Percentiles rank a stretch among this genome's conserved stretches.
phyloP scores from a whole-genome alignment of 2,113 vertebrate species.

The Eclectus roratus region DNA sequence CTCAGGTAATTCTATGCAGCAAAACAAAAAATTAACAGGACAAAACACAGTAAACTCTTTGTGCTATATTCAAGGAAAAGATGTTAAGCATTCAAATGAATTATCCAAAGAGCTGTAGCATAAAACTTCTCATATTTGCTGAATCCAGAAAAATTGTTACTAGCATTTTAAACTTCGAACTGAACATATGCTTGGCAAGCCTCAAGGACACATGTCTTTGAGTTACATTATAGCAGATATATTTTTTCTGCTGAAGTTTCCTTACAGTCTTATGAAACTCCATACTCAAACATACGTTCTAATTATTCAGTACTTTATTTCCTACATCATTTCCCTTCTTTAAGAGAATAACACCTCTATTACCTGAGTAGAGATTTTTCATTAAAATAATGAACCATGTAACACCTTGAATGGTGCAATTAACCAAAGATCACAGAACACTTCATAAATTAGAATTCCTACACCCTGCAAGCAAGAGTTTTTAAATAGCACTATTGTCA shows the following conservation, averaged over 20 bases:
- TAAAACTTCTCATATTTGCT: neutral
- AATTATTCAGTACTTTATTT: neutral
- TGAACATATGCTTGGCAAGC: neutral
- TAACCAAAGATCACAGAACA: neutral
- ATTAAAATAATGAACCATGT: constrained; percentile 30
- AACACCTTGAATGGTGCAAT: neutral
- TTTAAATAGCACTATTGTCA: neutral
- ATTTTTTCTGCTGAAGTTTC: neutral
- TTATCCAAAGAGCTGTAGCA: neutral
- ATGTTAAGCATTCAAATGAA: neutral
- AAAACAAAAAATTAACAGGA: neutral
- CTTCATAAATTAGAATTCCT: constrained; percentile 9
- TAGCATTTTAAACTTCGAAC: neutral
- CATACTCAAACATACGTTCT: neutral
- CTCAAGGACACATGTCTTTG: neutral
- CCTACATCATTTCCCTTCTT: neutral
- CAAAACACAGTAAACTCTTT: neutral
- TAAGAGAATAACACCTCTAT: neutral
- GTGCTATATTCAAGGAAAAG: neutral
- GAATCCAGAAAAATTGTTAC: neutral
- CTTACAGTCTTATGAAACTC: neutral
- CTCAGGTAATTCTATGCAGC: neutral
- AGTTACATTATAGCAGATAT: neutral
- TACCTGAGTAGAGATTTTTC: neutral
- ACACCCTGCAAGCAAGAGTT: neutral